A percentile compares a stretch with the other conserved stretches of the same genome.
phyloP scores from a whole-genome alignment of 2,888 invertebrate species.

The Trisateles emortualis region DNA sequence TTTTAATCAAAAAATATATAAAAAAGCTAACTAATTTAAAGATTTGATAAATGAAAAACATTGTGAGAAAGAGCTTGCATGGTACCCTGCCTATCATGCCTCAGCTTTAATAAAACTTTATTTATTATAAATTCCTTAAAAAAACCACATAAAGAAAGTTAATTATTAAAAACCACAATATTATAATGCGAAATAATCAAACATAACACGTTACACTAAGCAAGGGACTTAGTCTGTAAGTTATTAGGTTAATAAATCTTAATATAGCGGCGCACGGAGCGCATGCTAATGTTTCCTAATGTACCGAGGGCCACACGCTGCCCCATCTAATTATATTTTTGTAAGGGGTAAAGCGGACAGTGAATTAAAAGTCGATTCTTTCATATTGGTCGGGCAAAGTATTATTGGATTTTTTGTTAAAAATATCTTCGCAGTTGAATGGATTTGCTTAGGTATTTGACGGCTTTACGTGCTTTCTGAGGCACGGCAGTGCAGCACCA shows the following conservation, averaged over 20 bases:
- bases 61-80: too few relatives aligned
- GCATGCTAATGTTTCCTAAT: constrained; percentile 60
- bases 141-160: not conserved
- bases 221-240: constrained; percentile 47
- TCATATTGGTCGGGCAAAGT: too few relatives aligned
- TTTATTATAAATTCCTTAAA: not conserved
- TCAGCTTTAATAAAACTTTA: too few relatives aligned
- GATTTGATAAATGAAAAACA: too few relatives aligned
- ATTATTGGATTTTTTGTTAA: too few relatives aligned
- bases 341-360: constrained; percentile 36
- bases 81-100: too few relatives aligned
- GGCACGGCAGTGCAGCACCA: too few relatives aligned
- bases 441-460: too few relatives aligned
- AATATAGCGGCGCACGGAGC: constrained; percentile 50
- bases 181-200: constrained; percentile 33
- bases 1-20: too few relatives aligned
- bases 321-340: constrained; percentile 43
- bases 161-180: constrained; percentile 12
- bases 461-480: too few relatives aligned
- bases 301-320: constrained; percentile 47
- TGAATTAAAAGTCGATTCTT: constrained; percentile 7
- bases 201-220: constrained; percentile 40
- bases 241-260: constrained; percentile 64
- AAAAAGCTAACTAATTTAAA: too few relatives aligned
- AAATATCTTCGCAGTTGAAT: too few relatives aligned